A percentile compares a stretch with the other conserved stretches of the same genome.
Evolutionary conservation across 2,888 invertebrate species (phyloP).

Genomic region (Merodon equestris): DNA sequence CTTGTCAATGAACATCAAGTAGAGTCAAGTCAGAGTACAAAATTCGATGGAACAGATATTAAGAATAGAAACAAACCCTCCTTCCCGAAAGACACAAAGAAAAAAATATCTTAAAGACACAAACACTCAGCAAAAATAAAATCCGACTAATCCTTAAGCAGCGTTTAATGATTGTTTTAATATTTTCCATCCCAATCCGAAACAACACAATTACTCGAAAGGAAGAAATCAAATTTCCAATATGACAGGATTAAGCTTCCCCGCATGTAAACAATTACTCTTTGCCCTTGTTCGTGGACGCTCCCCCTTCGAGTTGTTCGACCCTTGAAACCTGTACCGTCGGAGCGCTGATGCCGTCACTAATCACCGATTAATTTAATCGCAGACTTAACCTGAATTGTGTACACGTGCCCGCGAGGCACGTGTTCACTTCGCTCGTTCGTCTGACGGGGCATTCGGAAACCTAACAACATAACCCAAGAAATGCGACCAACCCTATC

Average conservation of each 20-base stretch:
- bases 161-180: slow-evolving; percentile 32
- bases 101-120: neutral
- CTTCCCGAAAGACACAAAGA: neutral
- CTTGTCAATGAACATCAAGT: too few relatives aligned
- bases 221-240: slow-evolving; percentile 65
- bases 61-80: too few relatives aligned
- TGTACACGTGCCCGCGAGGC: slow-evolving; percentile 74
- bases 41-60: too few relatives aligned
- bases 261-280: slow-evolving; percentile 63
- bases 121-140: slow-evolving; percentile 6
- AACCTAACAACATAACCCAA: slow-evolving; percentile 57
- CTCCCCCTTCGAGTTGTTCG: neutral
- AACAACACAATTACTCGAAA: slow-evolving; percentile 37
- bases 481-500: slow-evolving; percentile 18
- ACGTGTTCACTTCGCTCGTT: slow-evolving; percentile 43
- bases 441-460: slow-evolving; percentile 32
- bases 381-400: slow-evolving; percentile 78
- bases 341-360: slow-evolving; percentile 71
- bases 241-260: slow-evolving; percentile 67
- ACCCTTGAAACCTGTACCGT: too few relatives aligned
- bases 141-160: slow-evolving; percentile 51
- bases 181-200: slow-evolving; percentile 18
- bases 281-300: too few relatives aligned
- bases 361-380: slow-evolving; percentile 79
- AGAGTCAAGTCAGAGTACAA: too few relatives aligned